Evolutionary conservation across 2,113 vertebrate species (phyloP).

Genomic region (Perca fluviatilis): DNA sequence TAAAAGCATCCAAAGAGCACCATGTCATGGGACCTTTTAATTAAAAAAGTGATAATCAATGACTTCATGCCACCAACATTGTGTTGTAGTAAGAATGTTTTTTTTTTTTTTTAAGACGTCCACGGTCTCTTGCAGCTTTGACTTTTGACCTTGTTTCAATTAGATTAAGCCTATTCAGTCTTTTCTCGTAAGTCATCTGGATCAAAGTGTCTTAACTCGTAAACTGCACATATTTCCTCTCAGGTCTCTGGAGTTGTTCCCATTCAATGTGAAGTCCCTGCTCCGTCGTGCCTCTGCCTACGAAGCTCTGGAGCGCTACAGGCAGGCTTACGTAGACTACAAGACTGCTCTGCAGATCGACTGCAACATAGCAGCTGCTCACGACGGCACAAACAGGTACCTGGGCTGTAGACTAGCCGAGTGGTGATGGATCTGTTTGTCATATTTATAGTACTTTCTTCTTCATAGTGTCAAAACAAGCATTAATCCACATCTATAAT

Average conservation of each 20-base stretch:
- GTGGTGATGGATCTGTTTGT: not conserved
- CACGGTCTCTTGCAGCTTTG: not conserved
- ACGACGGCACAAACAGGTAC: slow-evolving; percentile 94
- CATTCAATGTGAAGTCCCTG: slow-evolving; percentile 91
- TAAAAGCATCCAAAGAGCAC: too few relatives aligned
- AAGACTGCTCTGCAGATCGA: slow-evolving; percentile 91
- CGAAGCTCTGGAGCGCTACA: slow-evolving; percentile 91
- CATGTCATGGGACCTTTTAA: not conserved
- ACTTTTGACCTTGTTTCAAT: not conserved
- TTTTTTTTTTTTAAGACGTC: not conserved
- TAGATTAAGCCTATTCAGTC: not conserved
- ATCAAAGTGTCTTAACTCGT: too few relatives aligned
- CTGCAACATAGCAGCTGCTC: slow-evolving; percentile 85
- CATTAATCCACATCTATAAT: too few relatives aligned
- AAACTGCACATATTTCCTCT: not conserved
- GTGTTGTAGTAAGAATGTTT: not conserved
- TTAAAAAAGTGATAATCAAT: not conserved
- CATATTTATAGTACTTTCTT: too few relatives aligned
- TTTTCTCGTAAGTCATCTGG: not conserved
- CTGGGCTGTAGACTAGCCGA: not conserved
- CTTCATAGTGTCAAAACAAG: too few relatives aligned
- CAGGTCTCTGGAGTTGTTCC: slow-evolving; percentile 85
- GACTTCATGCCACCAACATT: not conserved
- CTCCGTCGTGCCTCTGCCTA: slow-evolving; percentile 90
- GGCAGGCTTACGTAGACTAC: slow-evolving; percentile 92